Evolutionary conservation across 2,797 vertebrate species (phyloP), one percentile per base, ranked within the genome.

Genomic region (Crenichthys baileyi): DNA sequence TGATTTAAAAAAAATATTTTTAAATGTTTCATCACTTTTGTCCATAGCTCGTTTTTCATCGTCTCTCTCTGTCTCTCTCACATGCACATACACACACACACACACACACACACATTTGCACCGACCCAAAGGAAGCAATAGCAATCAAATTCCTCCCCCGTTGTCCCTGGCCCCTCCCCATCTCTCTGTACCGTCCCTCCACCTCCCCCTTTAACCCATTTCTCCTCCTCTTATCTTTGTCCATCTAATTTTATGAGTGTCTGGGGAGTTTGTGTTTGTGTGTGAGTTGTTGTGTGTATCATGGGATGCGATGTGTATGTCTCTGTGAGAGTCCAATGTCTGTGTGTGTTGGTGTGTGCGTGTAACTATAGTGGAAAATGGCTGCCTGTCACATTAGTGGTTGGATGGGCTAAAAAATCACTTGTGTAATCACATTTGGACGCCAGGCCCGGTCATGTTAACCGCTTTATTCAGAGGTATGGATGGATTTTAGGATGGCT

Each of bases 381-480:
- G 90, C 89, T 90, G 90, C 90, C 91, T 93, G 93, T 93, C 91
- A 93, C 92, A 94, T 94, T 94, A 94, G 90, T 91, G 92, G 90
- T 91, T 85, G 84, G 91, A 92, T 87, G 85, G 90, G 89, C 83
- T 92, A 91, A 94, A 93, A 91, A 93, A 94, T 93, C 85, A 83
- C 89, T 90, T 90, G 75, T 82, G 90, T 92, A 93, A 94, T 92
- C 82, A 91, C 84, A 94, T 94, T 91, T 90, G 77, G 87, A 85
- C 44, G 84, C 81, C 83, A 83, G 79, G 83, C 85, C 85, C 73
- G 83, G 87, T 92, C 91, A 91, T 91, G 93, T 93, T 93, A 91
- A 91, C 91, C 90, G 87, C 90, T 93, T 91, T 92, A 93, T 93
- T 93, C 91, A 92, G 89, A 90, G 86, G 87, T 84, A 90, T 86